phyloP scores from a whole-genome alignment of 2,888 invertebrate genomes.

The Nebria brevicollis region DNA sequence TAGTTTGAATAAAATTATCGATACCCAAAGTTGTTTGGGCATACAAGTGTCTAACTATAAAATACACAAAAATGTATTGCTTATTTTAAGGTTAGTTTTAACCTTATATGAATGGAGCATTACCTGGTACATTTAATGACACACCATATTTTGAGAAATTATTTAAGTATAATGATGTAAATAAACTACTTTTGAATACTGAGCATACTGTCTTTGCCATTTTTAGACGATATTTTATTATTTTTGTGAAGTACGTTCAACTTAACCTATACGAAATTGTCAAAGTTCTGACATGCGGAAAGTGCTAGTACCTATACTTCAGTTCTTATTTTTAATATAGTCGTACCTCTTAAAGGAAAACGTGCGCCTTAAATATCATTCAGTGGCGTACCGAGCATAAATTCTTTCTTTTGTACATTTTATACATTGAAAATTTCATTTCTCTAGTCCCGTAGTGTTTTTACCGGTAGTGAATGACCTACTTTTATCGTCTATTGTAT shows the following conservation, averaged over 20 bases:
- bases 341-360: not conserved
- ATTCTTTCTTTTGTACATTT: too few species aligned
- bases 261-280: constrained; percentile 13
- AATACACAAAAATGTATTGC: constrained; percentile 35
- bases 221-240: constrained; percentile 25
- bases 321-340: not conserved
- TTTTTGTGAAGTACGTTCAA: constrained; percentile 25
- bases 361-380: not conserved
- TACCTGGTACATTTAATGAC: constrained; percentile 32
- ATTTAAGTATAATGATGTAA: constrained; percentile 22
- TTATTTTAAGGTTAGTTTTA: constrained; percentile 24
- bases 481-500: too few species aligned
- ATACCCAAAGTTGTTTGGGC: constrained; percentile 71
- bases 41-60: constrained; percentile 64
- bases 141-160: constrained; percentile 24
- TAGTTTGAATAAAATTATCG: constrained; percentile 67
- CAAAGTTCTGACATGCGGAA: constrained; percentile 5
- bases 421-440: too few species aligned
- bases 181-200: constrained; percentile 38
- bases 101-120: not conserved
- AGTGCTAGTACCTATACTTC: not conserved
- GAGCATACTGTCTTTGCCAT: constrained; percentile 46
- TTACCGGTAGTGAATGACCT: too few species aligned
- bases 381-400: not conserved
- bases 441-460: too few species aligned